Evolutionary conservation across 2,113 vertebrate species (phyloP).

Genomic region (Alligator sinensis): DNA sequence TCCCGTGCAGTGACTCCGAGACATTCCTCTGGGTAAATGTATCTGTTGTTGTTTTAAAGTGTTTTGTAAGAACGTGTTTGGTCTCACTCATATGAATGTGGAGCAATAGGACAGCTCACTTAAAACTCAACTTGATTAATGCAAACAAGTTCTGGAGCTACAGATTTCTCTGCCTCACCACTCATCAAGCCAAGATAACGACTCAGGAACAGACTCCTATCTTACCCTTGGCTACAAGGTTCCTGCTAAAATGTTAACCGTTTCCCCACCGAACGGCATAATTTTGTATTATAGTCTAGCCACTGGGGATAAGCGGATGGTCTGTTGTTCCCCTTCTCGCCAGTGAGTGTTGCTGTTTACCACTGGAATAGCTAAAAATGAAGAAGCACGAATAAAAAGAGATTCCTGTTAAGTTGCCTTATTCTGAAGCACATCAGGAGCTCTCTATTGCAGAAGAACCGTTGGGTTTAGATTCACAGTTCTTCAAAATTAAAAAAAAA

Average conservation of each 20-base stretch:
- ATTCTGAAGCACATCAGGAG: conserved; percentile 29
- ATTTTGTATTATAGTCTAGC: background rate
- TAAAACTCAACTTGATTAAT: background rate
- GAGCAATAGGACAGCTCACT: background rate
- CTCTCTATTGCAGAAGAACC: conserved; percentile 21
- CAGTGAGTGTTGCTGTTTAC: conserved; percentile 83
- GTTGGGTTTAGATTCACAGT: background rate
- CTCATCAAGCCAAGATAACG: background rate
- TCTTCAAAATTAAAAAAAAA: background rate
- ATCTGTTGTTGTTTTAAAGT: background rate
- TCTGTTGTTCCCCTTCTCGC: conserved; percentile 78
- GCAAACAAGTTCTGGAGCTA: background rate
- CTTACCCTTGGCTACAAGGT: background rate
- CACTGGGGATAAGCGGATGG: background rate
- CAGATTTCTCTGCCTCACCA: background rate
- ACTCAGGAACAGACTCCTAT: background rate
- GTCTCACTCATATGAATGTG: background rate
- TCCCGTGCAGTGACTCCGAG: background rate
- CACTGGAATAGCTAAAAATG: conserved; percentile 34
- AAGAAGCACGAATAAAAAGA: background rate
- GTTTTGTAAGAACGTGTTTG: background rate
- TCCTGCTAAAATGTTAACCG: background rate
- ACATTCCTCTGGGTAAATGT: conserved; percentile 15
- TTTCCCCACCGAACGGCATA: background rate
- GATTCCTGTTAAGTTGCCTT: conserved; percentile 2